Evolutionary conservation across 2,113 vertebrate genomes (phyloP), one percentile per base, ranked within the genome.

Genomic region (Salvelinus alpinus): DNA sequence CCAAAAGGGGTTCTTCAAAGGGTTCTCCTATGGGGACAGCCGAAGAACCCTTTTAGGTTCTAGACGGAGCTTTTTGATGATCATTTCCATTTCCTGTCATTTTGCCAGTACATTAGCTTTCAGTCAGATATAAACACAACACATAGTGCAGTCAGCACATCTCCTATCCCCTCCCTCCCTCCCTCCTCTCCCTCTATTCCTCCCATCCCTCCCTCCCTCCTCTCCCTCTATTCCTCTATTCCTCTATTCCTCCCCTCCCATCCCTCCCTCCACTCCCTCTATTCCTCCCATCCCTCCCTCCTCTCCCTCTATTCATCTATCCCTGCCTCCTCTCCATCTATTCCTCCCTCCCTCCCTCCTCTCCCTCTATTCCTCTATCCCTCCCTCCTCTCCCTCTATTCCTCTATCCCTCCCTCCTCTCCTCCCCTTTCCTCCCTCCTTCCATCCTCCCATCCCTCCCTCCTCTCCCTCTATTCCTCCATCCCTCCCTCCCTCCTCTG

Each of bases 251-350:
- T 31, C 4, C 4, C 3, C 0, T 24, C 24, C 64, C n/a, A n/a
- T 54, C 48, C 48, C 48, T 16, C 5, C 16, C 48, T 1, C 2
- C 47, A n/a, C 48, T 38, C 48, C 47, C 12, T 48, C 12, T 1
- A 14, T 3, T 1, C 13, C 14, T 31, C n/a, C n/a, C n/a, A n/a
- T 51, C 48, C 48, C 48, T 16, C 14, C 48, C 48, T 51, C 2
- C 47, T n/a, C 3, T 3, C 27, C 27, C 3, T 27, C 2, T 2
- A 0, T 13, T 0, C 3, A 7, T 11, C 25, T 0, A 1, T 31
- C 25, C 24, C 4, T 18, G 1, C 60, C 14, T 12, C 47, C 14
- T 25, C 18, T 68, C 59, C n/a, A 1, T 24, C n/a, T 5, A 1
- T 54, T 18, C 14, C 3, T 54, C 48, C 0, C 4, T 54, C 48